phyloP scores from a whole-genome alignment of 2,888 invertebrate genomes.

The Drosophila nigricruria region DNA sequence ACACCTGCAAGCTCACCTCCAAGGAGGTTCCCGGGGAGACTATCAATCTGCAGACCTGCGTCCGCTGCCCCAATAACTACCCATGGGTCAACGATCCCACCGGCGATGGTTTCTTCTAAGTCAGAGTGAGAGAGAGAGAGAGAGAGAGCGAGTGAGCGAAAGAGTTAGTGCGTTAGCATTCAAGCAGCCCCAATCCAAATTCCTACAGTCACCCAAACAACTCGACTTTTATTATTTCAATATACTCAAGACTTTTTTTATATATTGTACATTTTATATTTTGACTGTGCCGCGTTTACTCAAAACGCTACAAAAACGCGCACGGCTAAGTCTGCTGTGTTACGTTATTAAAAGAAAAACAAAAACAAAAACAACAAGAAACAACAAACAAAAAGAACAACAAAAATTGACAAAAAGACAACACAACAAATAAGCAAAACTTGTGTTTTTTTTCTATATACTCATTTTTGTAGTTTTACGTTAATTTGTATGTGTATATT shows the following conservation, averaged over 20 bases:
- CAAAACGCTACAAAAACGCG: constrained; percentile 41
- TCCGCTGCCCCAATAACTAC: constrained; percentile 97
- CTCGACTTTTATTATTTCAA: constrained; percentile 47
- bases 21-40: constrained; percentile 98
- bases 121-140: constrained; percentile 74
- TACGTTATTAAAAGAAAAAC: constrained; percentile 81
- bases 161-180: constrained; percentile 36
- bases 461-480: constrained; percentile 82
- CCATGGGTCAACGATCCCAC: constrained; percentile 97
- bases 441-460: constrained; percentile 53
- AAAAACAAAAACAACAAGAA: constrained; percentile 30
- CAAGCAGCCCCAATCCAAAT: constrained; percentile 60
- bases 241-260: constrained; percentile 65
- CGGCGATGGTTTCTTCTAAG: constrained; percentile 91
- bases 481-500: constrained; percentile 82
- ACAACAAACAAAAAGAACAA: constrained; percentile 19
- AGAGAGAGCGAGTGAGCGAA: constrained; percentile 50
- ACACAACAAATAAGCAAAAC: constrained; percentile 40
- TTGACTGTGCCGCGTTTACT: constrained; percentile 61
- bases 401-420: constrained; percentile 34
- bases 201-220: constrained; percentile 51
- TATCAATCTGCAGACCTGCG: constrained; percentile 96
- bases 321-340: constrained; percentile 84
- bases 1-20: constrained; percentile 95
- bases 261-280: constrained; percentile 49